Evolutionary conservation across 2,113 vertebrate genomes (phyloP), one percentile per base, ranked within the genome.

Genomic region (Macquaria australasica): DNA sequence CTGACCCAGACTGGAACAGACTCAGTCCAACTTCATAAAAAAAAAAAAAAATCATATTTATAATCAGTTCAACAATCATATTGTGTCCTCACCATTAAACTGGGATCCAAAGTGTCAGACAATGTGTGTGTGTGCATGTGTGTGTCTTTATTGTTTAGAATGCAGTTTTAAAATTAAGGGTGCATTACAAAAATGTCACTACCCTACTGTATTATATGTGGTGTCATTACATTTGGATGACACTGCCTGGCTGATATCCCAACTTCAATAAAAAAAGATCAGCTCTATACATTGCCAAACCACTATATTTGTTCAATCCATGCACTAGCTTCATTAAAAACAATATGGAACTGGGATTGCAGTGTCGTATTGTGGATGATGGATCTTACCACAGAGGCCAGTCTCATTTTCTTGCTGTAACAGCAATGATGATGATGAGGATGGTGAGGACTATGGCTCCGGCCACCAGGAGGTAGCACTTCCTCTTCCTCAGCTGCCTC

Each of bases 401-500:
- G 20, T 84, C 79, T 96, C 90, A 96, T 93, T 96, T 96, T 82
- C 93, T 93, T 63, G 92, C 89, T 77, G 96, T 94, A 74, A 95
- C 89, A 55, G 92, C 92, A 39, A 95, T 96, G 85, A 96, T 95
- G 86, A 96, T 89, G 86, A 95, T 88, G 82, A 96, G 90, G 70
- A 96, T 53, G 85, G 82, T 83, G 51, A 96, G 86, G 89, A 93
- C 20, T 25, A 95, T 55, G 6, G 73, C 85, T 74, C 91, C 96
- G 3, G 77, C 90, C 56, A 95, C 79, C 60, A 95, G 79, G 53
- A 96, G 89, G 86, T 94, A 96, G 88, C 95, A 96, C 77, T 95
- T 96, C 90, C 94, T 96, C 91, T 94, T 96, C 82, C 95, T 94
- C 60, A 95, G 83, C 89, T 95, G 95, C 75, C 93, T 95, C 95